These are phyloP conservation scores for Cryptophagus acutangulus DNA, from an alignment of 2,888 invertebrate species.

Conservation along the genomic window DNA sequence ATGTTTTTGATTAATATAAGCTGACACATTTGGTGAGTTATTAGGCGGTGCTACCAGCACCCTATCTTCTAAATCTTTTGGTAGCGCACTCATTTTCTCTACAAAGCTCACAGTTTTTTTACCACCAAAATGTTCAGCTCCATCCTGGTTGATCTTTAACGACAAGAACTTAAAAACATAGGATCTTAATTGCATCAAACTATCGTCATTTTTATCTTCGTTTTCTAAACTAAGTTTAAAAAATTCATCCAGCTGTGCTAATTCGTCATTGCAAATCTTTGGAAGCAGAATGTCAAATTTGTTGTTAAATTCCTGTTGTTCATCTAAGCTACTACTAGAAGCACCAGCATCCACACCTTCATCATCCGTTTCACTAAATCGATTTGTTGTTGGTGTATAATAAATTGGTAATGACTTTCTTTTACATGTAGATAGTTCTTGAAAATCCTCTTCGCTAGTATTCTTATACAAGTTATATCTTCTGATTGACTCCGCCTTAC, in stretches of 20 bases:
- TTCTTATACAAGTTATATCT: slow-evolving; percentile 68
- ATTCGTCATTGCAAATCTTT: slow-evolving; percentile 57
- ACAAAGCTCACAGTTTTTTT: slow-evolving; percentile 76
- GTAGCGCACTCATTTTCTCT: slow-evolving; percentile 55
- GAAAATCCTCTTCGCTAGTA: slow-evolving; percentile 53
- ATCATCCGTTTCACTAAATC: slow-evolving; percentile 52
- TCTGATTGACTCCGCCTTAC: slow-evolving; percentile 31
- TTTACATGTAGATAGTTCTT: slow-evolving; percentile 53
- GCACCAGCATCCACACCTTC: slow-evolving; percentile 56
- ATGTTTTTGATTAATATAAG: slow-evolving; percentile 54
- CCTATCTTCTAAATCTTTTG: slow-evolving; percentile 50
- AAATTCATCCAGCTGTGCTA: slow-evolving; percentile 66
- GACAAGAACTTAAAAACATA: slow-evolving; percentile 68
- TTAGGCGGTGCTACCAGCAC: slow-evolving; percentile 60
- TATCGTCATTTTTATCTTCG: slow-evolving; percentile 60
- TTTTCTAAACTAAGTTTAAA: slow-evolving; percentile 67
- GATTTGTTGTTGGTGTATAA: slow-evolving; percentile 46
- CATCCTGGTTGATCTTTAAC: slow-evolving; percentile 66
- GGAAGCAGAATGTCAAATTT: slow-evolving; percentile 36
- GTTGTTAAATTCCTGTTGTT: slow-evolving; percentile 44
- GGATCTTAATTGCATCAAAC: slow-evolving; percentile 64
- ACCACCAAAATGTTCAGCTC: slow-evolving; percentile 56
- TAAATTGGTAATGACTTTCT: slow-evolving; percentile 71
- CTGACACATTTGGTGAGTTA: slow-evolving; percentile 70
- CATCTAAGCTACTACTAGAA: slow-evolving; percentile 56